Base-by-base conservation (phyloP, 2,888 invertebrate species). In the Drosophila greeni region DNA sequence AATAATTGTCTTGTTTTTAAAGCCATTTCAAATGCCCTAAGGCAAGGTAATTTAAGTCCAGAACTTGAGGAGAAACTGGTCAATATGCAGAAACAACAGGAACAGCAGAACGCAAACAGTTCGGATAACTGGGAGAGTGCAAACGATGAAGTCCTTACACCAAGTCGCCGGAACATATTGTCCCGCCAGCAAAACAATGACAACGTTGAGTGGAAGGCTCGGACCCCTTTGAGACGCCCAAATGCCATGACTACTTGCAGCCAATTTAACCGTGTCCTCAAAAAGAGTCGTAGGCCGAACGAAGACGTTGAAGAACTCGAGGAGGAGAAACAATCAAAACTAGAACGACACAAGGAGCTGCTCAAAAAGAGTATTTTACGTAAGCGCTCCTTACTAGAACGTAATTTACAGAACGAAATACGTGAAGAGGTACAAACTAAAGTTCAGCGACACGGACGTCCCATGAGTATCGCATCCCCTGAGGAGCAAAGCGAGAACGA, bases 341-440 rank as follows among this genome's bases (percentile, higher is more conserved):
- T 86, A 43, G 85, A 94, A 87, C 93, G 95, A 79, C 97, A 97
- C 83, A 97, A 97, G 86, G 97, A 97, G 87, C 90, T 94, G 77
- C 92, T 98, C 48, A 97, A 97, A 88, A 97, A 96, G 86, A 97
- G 97, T 84, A 98, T 98, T 72, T 91, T 97, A 69, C 94, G 96
- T 84, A 97, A 97, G 86, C 91, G 98, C 74, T 95, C 95, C 2
- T 89, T 96, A 16, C 91, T 98, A 58, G 97, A 97, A 86, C 95
- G 95, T 81, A 96, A 96, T 87, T 91, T 98, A 61, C 95, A 96
- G 82, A 93, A 94, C 70, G 95, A 97, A 87, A 97, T 98, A 86
- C 95, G 96, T 55, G 93, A 93, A 86, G 95, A 95, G 87, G 90
- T 95, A 18, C 92, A 79, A 65, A 73, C 94, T 1, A 79, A 82